Conservation (phyloP, 2,797 vertebrate species). For the Gambelia wislizenii region DNA sequence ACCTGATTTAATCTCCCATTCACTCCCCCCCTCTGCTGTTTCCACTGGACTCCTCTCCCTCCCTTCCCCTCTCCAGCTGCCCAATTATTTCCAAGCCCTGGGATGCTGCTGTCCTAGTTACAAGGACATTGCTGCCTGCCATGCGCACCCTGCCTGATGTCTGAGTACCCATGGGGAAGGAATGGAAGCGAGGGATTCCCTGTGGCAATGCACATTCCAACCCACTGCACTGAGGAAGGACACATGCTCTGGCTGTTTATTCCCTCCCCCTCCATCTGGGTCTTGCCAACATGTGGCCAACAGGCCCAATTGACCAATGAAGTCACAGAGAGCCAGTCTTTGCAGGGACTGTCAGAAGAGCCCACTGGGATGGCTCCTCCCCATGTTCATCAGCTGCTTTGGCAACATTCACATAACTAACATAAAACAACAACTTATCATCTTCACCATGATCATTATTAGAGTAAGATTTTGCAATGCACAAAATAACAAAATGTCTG, state of each 20-base stretch:
- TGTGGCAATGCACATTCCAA: background rate
- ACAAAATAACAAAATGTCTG: no score
- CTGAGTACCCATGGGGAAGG: background rate
- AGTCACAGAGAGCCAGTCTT: background rate
- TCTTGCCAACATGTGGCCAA: background rate
- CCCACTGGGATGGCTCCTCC: background rate
- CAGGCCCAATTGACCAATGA: background rate
- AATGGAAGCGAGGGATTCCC: background rate
- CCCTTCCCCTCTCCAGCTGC: background rate
- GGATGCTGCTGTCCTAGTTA: conserved; percentile 13
- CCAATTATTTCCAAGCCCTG: conserved; percentile 26
- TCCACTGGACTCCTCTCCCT: rapidly evolving
- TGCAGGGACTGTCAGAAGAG: background rate
- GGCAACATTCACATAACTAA: background rate
- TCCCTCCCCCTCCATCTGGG: background rate
- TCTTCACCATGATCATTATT: no score
- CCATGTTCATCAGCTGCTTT: background rate
- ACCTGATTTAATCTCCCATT: background rate
- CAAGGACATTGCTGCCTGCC: background rate
- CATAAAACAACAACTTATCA: no score
- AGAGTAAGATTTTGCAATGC: no score
- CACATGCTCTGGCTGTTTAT: background rate
- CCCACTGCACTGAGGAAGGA: background rate
- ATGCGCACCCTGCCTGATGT: background rate
- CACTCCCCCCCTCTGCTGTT: background rate